phyloP scores from a whole-genome alignment of 2,797 vertebrate species.

The Pachyuromys duprasi region DNA sequence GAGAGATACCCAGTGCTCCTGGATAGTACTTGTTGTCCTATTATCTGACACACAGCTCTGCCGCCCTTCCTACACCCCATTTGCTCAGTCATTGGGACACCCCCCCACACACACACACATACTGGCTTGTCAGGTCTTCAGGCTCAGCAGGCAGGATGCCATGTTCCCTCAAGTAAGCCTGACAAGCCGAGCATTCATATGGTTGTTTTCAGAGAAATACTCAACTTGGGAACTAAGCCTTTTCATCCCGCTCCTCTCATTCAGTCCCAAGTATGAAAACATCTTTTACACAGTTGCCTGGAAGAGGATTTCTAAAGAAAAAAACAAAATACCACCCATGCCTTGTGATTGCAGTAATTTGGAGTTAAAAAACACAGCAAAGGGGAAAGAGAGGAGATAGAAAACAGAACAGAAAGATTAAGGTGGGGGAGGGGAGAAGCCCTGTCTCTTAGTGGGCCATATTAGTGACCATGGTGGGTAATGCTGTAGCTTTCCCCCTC shows the following conservation, averaged over 20 bases:
- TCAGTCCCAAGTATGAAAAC: slow-evolving; percentile 90
- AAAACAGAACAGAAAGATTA: slow-evolving; percentile 36
- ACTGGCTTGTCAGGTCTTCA: slow-evolving; percentile 90
- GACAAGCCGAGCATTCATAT: slow-evolving; percentile 85
- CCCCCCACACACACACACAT: slow-evolving; percentile 92
- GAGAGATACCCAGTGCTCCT: slow-evolving; percentile 86
- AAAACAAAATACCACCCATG: slow-evolving; percentile 82
- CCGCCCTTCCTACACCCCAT: slow-evolving; percentile 82
- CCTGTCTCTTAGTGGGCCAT: slow-evolving; percentile 67
- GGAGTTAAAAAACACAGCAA: slow-evolving; percentile 57
- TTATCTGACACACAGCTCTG: slow-evolving; percentile 93
- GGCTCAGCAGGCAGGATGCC: slow-evolving; percentile 91
- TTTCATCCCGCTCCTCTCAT: slow-evolving; percentile 73
- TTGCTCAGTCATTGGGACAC: slow-evolving; percentile 80
- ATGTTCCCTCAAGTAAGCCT: slow-evolving; percentile 87
- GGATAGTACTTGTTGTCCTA: slow-evolving; percentile 88
- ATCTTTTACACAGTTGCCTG: slow-evolving; percentile 89
- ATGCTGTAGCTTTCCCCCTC: not conserved
- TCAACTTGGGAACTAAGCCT: slow-evolving; percentile 90
- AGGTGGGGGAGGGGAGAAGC: not conserved
- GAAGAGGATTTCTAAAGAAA: slow-evolving; percentile 88
- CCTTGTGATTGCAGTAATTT: slow-evolving; percentile 80
- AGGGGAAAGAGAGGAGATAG: slow-evolving; percentile 17
- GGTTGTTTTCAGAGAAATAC: slow-evolving; percentile 93
- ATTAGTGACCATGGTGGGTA: slow-evolving; percentile 69